A percentile compares a stretch with the other conserved stretches of the same genome.
Conservation (phyloP, 64 coral and sea anemone species). For the Pocillopora verrucosa region DNA sequence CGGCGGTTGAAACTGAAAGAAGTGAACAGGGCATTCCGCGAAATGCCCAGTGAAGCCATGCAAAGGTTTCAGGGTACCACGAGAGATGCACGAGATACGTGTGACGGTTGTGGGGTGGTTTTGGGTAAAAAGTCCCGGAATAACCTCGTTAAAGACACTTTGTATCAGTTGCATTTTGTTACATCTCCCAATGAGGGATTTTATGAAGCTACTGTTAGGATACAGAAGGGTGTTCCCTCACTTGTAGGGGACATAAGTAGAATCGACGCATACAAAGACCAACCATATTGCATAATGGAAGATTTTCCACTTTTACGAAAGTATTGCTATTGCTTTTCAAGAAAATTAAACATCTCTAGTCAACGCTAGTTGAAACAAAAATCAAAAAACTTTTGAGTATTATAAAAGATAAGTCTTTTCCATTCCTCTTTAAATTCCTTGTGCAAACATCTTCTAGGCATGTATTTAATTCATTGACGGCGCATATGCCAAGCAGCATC, state of each 20-base stretch:
- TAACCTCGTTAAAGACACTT: constrained; percentile 19
- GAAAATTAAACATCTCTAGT: too few relatives aligned
- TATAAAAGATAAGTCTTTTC: too few relatives aligned
- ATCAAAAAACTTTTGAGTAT: too few relatives aligned
- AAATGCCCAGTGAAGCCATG: constrained; percentile 55
- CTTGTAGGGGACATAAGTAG: constrained; percentile 31
- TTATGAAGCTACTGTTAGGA: constrained; percentile 25
- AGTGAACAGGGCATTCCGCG: constrained; percentile 29
- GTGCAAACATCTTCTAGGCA: too few relatives aligned
- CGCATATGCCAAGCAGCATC: too few relatives aligned
- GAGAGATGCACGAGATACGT: neutral
- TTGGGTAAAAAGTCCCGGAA: constrained; percentile 24
- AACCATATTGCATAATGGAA: constrained; percentile 32
- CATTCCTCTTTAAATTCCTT: too few relatives aligned
- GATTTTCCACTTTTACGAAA: constrained; percentile 8
- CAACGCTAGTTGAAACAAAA: too few relatives aligned
- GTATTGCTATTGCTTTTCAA: constrained; percentile 9
- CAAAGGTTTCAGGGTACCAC: constrained; percentile 12
- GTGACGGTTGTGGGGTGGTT: constrained; percentile 43
- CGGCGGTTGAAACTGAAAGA: constrained; percentile 22
- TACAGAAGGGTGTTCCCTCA: neutral
- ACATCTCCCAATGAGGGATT: constrained; percentile 50
- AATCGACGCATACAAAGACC: constrained; percentile 23
- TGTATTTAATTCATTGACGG: too few relatives aligned
- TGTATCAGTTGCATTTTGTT: constrained; percentile 52